Evolutionary conservation across 2,888 invertebrate species (phyloP).

Genomic region (Amblyjoppa fuscipennis): DNA sequence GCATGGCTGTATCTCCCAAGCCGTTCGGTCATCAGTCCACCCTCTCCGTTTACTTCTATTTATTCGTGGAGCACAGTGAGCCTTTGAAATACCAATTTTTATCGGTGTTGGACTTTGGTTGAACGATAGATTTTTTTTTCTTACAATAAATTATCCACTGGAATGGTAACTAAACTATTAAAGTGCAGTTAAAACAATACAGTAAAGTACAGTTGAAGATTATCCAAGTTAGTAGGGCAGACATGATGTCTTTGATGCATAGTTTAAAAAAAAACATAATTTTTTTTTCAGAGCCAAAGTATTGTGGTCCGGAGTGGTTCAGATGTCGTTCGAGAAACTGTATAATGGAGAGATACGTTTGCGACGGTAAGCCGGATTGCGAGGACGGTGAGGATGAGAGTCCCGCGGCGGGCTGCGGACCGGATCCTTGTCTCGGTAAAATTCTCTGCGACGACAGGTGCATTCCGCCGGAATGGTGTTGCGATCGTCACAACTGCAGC

Average conservation of each 20-base stretch:
- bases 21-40: constrained; percentile 47
- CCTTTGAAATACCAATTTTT: constrained; percentile 14
- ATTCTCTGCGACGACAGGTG: constrained; percentile 86
- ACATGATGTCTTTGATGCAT: no score
- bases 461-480: constrained; percentile 86
- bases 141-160: no score
- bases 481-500: constrained; percentile 82
- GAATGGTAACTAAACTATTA: not conserved
- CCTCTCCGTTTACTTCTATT: constrained; percentile 66
- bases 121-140: not conserved
- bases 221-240: no score
- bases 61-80: constrained; percentile 76
- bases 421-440: constrained; percentile 85
- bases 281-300: constrained; percentile 66
- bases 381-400: constrained; percentile 86
- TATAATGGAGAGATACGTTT: constrained; percentile 86
- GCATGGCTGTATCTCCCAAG: constrained; percentile 70
- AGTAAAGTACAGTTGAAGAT: not conserved
- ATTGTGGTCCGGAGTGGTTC: constrained; percentile 79
- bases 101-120: not conserved
- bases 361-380: constrained; percentile 87
- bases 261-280: not conserved
- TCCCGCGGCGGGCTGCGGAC: constrained; percentile 80
- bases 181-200: not conserved
- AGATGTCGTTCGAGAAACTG: constrained; percentile 83